Evolutionary conservation across 2,113 vertebrate genomes (phyloP).

Genomic region (Donacobius atricapilla): DNA sequence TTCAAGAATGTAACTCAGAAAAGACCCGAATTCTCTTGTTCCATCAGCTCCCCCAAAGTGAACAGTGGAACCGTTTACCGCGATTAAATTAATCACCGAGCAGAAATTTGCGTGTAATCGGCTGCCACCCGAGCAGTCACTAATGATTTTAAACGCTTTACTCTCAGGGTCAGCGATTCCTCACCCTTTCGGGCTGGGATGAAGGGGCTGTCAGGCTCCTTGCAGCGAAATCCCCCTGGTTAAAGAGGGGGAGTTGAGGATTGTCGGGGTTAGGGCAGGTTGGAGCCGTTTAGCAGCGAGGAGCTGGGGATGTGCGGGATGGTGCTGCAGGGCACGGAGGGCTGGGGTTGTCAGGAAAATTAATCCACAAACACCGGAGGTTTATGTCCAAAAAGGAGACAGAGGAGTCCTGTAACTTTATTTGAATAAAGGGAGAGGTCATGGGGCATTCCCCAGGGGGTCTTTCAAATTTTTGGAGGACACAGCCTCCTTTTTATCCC

Average conservation of each 20-base stretch:
- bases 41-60: not conserved
- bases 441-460: not conserved
- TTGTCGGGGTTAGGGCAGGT: not conserved
- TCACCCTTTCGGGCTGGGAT: not conserved
- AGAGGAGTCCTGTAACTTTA: not conserved
- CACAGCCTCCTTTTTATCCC: rapidly evolving
- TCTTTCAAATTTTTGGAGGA: not conserved
- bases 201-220: not conserved
- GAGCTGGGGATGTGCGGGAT: not conserved
- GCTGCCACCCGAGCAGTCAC: not conserved
- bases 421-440: not conserved
- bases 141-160: not conserved
- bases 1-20: not conserved
- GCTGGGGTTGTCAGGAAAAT: not conserved
- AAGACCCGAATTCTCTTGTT: not conserved
- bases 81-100: not conserved
- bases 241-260: not conserved
- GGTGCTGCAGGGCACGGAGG: not conserved
- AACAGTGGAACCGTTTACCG: not conserved
- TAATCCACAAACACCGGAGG: not conserved
- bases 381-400: not conserved
- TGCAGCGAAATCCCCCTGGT: rapidly evolving
- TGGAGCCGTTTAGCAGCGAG: not conserved
- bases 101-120: not conserved
- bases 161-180: not conserved